Percentiles rank a stretch among this genome's conserved stretches.
phyloP scores from a whole-genome alignment of 2,888 invertebrate species.

The Leuctra nigra region DNA sequence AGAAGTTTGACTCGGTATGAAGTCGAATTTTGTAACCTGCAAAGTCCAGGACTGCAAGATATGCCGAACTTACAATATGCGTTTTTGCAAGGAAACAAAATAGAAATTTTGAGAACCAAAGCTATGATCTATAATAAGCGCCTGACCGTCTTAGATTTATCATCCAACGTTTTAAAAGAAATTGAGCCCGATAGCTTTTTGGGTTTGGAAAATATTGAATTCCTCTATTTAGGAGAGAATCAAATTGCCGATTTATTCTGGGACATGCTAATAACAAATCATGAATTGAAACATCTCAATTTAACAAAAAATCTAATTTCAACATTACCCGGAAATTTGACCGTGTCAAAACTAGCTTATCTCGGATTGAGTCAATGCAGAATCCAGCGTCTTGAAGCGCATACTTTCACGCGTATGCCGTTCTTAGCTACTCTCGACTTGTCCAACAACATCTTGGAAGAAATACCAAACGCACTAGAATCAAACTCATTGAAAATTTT shows the following conservation, averaged over 20 bases:
- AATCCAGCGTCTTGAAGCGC: not conserved
- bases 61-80: constrained; percentile 16
- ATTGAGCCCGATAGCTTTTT: constrained; percentile 14
- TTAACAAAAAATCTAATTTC: constrained; percentile 57
- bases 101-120: not conserved
- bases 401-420: constrained; percentile 7
- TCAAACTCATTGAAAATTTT: constrained; percentile 18
- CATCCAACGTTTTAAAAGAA: constrained; percentile 11
- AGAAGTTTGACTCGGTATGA: constrained; percentile 15
- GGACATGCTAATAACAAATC: constrained; percentile 20
- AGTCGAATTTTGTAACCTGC: constrained; percentile 17
- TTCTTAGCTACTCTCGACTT: constrained; percentile 10
- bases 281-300: constrained; percentile 49
- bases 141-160: constrained; percentile 17
- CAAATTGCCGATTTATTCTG: constrained; percentile 9
- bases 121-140: constrained; percentile 12
- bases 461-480: constrained; percentile 14
- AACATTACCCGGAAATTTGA: constrained; percentile 42
- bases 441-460: constrained; percentile 16
- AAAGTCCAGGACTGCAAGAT: constrained; percentile 3
- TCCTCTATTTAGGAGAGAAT: constrained; percentile 19
- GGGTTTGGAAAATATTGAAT: constrained; percentile 6
- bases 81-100: constrained; percentile 20
- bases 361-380: constrained; percentile 14
- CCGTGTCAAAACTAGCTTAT: not conserved